Conservation (phyloP, 23 tunicate species). For the Trididemnum nubilum region DNA sequence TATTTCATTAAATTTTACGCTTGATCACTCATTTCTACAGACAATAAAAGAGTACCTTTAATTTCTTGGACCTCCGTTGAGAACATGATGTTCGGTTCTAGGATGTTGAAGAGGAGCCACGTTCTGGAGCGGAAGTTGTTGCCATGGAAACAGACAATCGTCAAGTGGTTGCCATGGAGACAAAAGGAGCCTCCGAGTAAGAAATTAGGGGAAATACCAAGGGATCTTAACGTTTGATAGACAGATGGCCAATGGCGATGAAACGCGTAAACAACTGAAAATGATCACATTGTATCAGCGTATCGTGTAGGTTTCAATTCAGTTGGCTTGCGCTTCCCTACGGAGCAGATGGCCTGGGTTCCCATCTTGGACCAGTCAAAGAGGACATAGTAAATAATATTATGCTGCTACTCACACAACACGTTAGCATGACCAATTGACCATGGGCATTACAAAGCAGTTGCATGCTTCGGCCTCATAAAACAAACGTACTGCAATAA, state of each 20-base stretch:
- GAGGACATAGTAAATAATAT: no score
- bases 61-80: constrained; percentile 93
- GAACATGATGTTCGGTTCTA: constrained; percentile 82
- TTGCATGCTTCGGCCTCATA: no score
- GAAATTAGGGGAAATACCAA: constrained; percentile 46
- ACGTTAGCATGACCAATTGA: no score
- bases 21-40: no score
- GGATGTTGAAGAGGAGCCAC: constrained; percentile 89
- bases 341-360: no score
- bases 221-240: constrained; percentile 50
- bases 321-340: neutral
- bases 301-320: neutral
- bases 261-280: constrained; percentile 46
- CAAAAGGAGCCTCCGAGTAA: constrained; percentile 87
- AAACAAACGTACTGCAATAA: no score
- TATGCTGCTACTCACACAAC: no score
- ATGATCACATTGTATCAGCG: neutral
- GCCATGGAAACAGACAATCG: constrained; percentile 96
- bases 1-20: no score
- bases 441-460: no score
- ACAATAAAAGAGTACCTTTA: constrained; percentile 73
- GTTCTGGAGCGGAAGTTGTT: constrained; percentile 69
- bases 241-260: constrained; percentile 96
- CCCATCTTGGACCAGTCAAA: no score
- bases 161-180: constrained; percentile 81